phyloP scores from a whole-genome alignment of 2,797 vertebrate genomes.

The Cephalopachus bancanus region DNA sequence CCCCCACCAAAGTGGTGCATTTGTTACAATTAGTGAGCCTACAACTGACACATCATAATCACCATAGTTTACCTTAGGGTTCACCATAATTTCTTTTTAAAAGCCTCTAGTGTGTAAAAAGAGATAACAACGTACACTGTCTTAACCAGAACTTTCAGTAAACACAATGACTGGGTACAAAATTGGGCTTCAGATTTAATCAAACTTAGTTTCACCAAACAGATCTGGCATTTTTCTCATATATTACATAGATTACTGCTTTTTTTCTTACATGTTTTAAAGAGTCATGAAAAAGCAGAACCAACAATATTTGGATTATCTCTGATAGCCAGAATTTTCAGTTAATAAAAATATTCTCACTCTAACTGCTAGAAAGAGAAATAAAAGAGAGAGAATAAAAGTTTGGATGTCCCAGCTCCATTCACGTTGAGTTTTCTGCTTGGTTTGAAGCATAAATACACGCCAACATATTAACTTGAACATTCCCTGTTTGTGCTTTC shows the following conservation, averaged over 20 bases:
- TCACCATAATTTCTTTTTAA: conserved; percentile 14
- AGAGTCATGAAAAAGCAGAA: neutral
- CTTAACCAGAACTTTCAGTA: neutral
- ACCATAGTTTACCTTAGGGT: neutral
- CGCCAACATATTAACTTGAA: neutral
- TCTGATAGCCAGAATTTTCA: conserved; percentile 25
- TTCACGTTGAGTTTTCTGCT: neutral
- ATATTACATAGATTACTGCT: neutral
- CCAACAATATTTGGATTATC: conserved; percentile 17
- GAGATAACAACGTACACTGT: conserved; percentile 1
- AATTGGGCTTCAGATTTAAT: neutral
- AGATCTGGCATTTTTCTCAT: conserved; percentile 16
- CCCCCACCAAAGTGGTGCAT: neutral
- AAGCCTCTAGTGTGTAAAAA: neutral
- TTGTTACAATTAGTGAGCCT: neutral
- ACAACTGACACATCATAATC: neutral
- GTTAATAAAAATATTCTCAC: neutral
- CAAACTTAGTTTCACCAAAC: conserved; percentile 7
- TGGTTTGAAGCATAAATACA: conserved; percentile 22
- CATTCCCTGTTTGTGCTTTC: neutral
- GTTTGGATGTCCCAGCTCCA: neutral
- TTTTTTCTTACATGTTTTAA: neutral
- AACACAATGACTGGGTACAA: neutral
- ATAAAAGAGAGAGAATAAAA: neutral
- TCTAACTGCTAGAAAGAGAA: conserved; percentile 4